Evolutionary conservation across 2,797 vertebrate genomes (phyloP), one percentile per base, ranked within the genome.

Genomic region (Morus bassanus): DNA sequence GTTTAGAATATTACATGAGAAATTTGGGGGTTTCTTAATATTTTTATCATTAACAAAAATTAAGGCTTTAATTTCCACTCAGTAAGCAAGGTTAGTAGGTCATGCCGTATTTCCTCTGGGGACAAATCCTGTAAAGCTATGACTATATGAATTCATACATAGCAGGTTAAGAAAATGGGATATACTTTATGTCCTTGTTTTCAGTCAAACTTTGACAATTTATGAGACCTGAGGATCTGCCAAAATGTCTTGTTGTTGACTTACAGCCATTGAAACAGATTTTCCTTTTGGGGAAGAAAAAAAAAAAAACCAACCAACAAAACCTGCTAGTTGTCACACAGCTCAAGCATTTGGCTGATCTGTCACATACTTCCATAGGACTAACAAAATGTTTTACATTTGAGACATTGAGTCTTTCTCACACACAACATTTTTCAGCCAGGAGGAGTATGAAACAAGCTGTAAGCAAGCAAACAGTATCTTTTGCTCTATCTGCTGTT

Each of bases 381-480:
- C 56, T 89, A 93, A 82, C 86, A 94, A 67, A 75, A 59, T 91
- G 61, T 64, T 94, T 90, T 95, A 89, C 60, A 24, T 76, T 89
- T 89, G 74, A 79, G n/a, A 79, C 46, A 37, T 2, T 86, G 67
- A 76, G 51, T 67, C 70, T 82, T 92, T 59, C 70, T 94, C 68
- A 92, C 15, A 60, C 45, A 19, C 21, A 69, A 33, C 13, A 16
- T 83, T 93, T 92, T 93, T 89, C 78, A 91, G 72, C 56, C 91
- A 68, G 81, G 91, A 88, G 78, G 68, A 80, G 22, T 51, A 87
- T 89, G 72, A 93, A 74, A 60, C 41, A 78, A 83, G 72, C 27
- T 83, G 21, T 89, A 65, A 85, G 59, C 67, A 84, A 78, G n/a
- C 7, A 5, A 83, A 41, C 15, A 48, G 35, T 79, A 59, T 70